Evolutionary conservation across 2,113 vertebrate genomes (phyloP).

Genomic region (Corythaixoides concolor): DNA sequence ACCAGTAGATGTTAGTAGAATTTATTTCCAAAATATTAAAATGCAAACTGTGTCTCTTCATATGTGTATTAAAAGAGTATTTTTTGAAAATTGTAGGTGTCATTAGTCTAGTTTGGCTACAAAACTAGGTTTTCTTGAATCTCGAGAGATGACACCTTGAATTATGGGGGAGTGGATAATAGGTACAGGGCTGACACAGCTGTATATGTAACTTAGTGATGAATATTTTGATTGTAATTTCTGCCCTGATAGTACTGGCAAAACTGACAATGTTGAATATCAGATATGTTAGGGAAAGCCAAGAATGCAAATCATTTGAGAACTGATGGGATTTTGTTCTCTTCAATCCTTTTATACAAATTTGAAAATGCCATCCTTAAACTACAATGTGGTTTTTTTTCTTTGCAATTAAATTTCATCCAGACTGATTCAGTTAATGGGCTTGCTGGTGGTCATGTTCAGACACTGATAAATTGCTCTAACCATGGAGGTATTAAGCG

Average conservation of each 20-base stretch:
- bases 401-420: slow-evolving; percentile 26
- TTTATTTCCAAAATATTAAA: neutral
- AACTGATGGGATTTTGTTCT: neutral
- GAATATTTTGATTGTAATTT: neutral
- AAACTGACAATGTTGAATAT: neutral
- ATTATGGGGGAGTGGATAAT: neutral
- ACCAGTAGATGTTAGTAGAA: neutral
- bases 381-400: neutral
- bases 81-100: neutral
- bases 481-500: neutral
- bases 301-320: slow-evolving; percentile 18
- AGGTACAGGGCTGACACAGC: neutral
- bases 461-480: slow-evolving; percentile 4
- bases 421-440: neutral
- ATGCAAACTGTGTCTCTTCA: neutral
- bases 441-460: neutral
- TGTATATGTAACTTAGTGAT: neutral
- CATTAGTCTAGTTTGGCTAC: neutral
- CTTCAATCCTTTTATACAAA: neutral
- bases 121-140: neutral
- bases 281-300: neutral
- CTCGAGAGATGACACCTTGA: neutral
- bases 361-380: slow-evolving; percentile 17
- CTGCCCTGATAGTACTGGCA: neutral
- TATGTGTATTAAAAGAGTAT: neutral